These are phyloP conservation scores for Cebidichthys violaceus DNA, from an alignment of 2,113 vertebrate species.

Conservation along the genomic window DNA sequence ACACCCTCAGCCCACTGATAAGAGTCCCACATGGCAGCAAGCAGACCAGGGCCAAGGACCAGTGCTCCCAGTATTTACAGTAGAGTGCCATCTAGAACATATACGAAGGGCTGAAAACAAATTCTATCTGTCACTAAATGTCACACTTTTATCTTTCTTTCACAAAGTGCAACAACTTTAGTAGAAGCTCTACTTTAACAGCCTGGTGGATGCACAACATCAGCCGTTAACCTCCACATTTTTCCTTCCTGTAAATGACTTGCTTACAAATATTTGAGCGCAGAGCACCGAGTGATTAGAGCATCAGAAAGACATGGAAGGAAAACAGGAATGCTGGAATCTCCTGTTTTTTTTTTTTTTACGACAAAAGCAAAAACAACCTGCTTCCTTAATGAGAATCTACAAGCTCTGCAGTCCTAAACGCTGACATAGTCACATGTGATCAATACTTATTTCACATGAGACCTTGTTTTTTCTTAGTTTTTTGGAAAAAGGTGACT, in stretches of 20 bases:
- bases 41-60: neutral
- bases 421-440: too few species aligned
- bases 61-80: neutral
- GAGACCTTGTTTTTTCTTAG: too few species aligned
- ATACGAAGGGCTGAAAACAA: neutral
- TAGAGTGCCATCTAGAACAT: neutral
- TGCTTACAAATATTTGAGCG: neutral
- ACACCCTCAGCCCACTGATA: constrained; percentile 52
- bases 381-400: too few species aligned
- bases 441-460: too few species aligned
- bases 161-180: neutral
- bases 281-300: neutral
- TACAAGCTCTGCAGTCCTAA: too few species aligned
- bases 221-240: neutral
- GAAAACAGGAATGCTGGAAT: neutral
- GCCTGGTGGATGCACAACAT: neutral
- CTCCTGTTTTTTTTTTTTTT: constrained; percentile 1
- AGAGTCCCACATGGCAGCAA: neutral
- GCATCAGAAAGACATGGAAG: neutral
- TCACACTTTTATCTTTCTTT: constrained; percentile 11
- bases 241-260: neutral
- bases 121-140: neutral
- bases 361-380: neutral
- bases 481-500: too few species aligned
- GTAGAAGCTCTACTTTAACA: neutral